Percentiles rank a stretch among this genome's conserved stretches.
Conservation (phyloP, 2,113 vertebrate genomes). For the Pterocles gutturalis region DNA sequence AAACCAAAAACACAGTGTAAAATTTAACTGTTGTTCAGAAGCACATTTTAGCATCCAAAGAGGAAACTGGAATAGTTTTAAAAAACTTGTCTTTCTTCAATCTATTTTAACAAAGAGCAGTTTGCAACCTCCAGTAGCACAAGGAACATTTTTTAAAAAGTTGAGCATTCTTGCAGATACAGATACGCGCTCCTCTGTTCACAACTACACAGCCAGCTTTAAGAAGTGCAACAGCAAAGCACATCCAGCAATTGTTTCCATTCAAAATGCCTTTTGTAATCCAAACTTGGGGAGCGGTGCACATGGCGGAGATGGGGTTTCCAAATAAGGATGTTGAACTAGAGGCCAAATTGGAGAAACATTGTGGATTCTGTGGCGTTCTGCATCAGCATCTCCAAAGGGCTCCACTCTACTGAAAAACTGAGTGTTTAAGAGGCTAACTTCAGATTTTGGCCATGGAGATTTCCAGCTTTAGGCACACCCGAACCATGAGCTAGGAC, state of each 20-base stretch:
- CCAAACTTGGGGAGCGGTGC: background rate
- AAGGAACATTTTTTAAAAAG: background rate
- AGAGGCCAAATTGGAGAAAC: background rate
- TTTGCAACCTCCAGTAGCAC: background rate
- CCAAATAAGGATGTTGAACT: background rate
- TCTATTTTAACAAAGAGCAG: background rate
- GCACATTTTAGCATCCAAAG: background rate
- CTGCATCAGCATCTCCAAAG: background rate
- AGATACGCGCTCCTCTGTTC: background rate
- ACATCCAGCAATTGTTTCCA: conserved; percentile 59
- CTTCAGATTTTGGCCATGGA: background rate
- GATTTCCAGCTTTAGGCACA: background rate
- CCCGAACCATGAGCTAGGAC: background rate
- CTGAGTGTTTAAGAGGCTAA: background rate
- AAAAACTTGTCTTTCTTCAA: background rate
- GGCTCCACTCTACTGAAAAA: background rate
- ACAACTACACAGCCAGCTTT: background rate
- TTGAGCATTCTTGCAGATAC: background rate
- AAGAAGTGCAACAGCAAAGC: conserved; percentile 3
- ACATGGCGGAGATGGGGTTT: background rate
- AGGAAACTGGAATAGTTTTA: background rate
- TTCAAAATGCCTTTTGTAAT: conserved; percentile 11
- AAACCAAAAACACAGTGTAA: conserved; percentile 14
- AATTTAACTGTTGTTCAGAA: background rate
- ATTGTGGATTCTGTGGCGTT: background rate